phyloP scores from a whole-genome alignment of 1,140 invertebrate genomes.

The Glomeris maerens region DNA sequence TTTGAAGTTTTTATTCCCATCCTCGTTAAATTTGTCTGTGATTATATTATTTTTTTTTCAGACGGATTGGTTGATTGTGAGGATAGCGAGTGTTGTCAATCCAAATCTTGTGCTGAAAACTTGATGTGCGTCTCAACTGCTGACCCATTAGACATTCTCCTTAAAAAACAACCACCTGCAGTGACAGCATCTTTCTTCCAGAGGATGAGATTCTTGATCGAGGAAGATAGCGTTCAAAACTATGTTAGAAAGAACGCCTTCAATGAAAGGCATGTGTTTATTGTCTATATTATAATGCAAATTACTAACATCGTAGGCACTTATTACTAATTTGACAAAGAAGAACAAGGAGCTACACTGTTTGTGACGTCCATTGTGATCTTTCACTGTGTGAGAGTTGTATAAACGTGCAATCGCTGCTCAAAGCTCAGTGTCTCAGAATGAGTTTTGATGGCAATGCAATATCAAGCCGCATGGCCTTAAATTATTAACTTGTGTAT shows the following conservation, averaged over 20 bases:
- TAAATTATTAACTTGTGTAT: too few relatives aligned
- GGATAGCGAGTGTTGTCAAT: conserved; percentile 90
- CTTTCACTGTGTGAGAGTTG: too few relatives aligned
- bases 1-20: neutral
- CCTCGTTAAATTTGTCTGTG: neutral
- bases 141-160: conserved; percentile 82
- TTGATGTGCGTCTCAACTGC: conserved; percentile 79
- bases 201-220: conserved; percentile 93
- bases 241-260: conserved; percentile 88
- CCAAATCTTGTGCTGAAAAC: conserved; percentile 60
- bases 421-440: too few relatives aligned
- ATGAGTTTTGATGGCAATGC: too few relatives aligned
- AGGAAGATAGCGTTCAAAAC: conserved; percentile 91
- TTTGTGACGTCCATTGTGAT: too few relatives aligned
- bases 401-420: too few relatives aligned
- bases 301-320: too few relatives aligned
- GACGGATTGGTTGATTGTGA: conserved; percentile 93
- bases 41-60: conserved; percentile 35
- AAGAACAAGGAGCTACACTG: too few relatives aligned
- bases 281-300: too few relatives aligned
- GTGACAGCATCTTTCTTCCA: conserved; percentile 96
- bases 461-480: too few relatives aligned
- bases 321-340: too few relatives aligned
- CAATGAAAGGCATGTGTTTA: conserved; percentile 87
- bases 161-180: conserved; percentile 84